These are phyloP conservation scores for Seriola quinqueradiata DNA, from an alignment of 2,113 vertebrate genomes.

Conservation along the genomic window DNA sequence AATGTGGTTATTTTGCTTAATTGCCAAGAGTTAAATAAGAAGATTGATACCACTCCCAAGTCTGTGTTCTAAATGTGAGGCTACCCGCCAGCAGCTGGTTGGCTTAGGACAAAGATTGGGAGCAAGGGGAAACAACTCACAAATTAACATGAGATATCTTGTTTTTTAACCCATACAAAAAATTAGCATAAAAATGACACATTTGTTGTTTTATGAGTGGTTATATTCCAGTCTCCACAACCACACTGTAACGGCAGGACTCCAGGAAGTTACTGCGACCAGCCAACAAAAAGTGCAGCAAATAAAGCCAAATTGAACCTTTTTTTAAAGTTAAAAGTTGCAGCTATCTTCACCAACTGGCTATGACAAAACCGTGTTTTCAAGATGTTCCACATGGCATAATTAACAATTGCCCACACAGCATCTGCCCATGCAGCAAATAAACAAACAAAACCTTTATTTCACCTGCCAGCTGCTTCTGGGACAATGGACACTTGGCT, in stretches of 20 bases:
- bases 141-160: no score
- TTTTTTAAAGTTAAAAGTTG: not conserved
- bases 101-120: no score
- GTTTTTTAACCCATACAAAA: no score
- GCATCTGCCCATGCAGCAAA: not conserved
- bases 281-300: not conserved
- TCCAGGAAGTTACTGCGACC: not conserved
- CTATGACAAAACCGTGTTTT: not conserved
- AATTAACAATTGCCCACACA: not conserved
- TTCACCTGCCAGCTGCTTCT: conserved; percentile 8
- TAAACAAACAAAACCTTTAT: conserved; percentile 6
- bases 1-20: not conserved
- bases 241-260: not conserved
- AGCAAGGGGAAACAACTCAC: no score
- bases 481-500: not conserved
- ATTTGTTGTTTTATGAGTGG: no score
- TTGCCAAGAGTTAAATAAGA: not conserved
- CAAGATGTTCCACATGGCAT: not conserved
- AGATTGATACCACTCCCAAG: no score
- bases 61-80: no score
- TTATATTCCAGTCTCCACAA: not conserved
- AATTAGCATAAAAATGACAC: no score
- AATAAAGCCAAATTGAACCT: not conserved
- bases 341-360: not conserved
- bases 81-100: no score